Evolutionary conservation across 2,113 vertebrate genomes (phyloP).

Genomic region (Cyprinodon variegatus): DNA sequence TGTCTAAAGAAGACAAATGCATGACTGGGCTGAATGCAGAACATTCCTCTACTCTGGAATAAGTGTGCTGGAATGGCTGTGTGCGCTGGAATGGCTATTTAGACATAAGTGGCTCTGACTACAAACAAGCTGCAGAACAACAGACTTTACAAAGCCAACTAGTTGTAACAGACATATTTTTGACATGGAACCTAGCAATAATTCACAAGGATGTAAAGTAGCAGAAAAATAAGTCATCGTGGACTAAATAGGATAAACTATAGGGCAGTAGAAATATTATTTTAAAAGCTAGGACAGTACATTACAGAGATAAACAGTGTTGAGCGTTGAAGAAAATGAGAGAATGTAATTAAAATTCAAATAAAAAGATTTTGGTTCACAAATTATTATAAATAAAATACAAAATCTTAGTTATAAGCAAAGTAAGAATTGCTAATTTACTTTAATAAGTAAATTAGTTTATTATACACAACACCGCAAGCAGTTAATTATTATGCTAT

Average conservation of each 20-base stretch:
- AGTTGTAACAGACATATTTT: not conserved
- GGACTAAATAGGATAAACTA: not conserved
- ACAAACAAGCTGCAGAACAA: conserved; percentile 5
- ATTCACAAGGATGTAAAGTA: not conserved
- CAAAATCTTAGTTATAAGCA: no score
- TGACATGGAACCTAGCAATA: conserved; percentile 12
- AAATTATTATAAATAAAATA: no score
- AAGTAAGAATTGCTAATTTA: no score
- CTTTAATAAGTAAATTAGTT: no score
- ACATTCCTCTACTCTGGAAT: conserved; percentile 56
- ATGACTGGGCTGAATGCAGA: conserved; percentile 39
- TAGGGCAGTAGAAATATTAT: not conserved
- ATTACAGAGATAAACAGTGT: conserved; percentile 4
- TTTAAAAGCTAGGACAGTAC: conserved; percentile 10
- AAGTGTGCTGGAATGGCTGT: conserved; percentile 5
- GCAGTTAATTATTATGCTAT: no score
- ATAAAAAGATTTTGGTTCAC: not conserved
- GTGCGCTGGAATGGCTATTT: conserved; percentile 14
- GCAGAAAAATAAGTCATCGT: not conserved
- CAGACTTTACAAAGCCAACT: conserved; percentile 15
- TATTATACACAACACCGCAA: no score
- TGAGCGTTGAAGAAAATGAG: not conserved
- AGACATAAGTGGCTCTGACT: conserved; percentile 44
- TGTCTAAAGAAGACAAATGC: conserved; percentile 53
- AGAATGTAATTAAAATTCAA: not conserved